A percentile compares a stretch with the other conserved stretches of the same genome.
Conservation (phyloP, 2,797 vertebrate genomes). For the Galagoides demidoff region DNA sequence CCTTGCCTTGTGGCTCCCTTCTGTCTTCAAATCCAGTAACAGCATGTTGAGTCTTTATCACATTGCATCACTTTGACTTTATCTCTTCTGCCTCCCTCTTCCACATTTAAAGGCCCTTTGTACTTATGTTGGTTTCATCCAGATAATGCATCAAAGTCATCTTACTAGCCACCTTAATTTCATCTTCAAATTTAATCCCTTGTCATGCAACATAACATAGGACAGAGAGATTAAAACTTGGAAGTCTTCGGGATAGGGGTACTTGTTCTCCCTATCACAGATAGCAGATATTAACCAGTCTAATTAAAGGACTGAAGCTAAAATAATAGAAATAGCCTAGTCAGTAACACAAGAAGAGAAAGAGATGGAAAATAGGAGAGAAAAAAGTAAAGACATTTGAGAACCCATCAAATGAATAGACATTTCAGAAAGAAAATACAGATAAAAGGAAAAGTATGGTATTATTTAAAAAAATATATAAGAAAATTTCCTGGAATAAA, state of each 20-base stretch:
- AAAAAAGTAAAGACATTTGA: neutral
- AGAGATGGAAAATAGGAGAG: neutral
- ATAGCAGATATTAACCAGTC: neutral
- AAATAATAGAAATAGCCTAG: conserved; percentile 19
- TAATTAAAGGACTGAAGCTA: neutral
- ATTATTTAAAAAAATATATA: conserved; percentile 10
- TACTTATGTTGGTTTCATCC: neutral
- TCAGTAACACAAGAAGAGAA: neutral
- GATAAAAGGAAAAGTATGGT: neutral
- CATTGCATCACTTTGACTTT: neutral
- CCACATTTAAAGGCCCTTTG: neutral
- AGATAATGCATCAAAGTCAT: conserved; percentile 4
- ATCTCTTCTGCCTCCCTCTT: neutral
- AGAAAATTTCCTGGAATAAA: neutral
- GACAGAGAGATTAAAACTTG: neutral
- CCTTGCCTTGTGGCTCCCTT: neutral
- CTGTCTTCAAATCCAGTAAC: neutral
- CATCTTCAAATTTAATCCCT: conserved; percentile 12
- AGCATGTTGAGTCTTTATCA: neutral
- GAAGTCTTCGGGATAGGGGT: neutral
- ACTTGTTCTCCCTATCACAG: neutral
- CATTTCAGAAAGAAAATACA: conserved; percentile 43
- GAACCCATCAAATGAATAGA: neutral
- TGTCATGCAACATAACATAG: neutral
- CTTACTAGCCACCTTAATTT: neutral